A percentile compares a stretch with the other conserved stretches of the same genome.
Conservation (phyloP, 1,140 invertebrate genomes). For the Scylla paramamosain region DNA sequence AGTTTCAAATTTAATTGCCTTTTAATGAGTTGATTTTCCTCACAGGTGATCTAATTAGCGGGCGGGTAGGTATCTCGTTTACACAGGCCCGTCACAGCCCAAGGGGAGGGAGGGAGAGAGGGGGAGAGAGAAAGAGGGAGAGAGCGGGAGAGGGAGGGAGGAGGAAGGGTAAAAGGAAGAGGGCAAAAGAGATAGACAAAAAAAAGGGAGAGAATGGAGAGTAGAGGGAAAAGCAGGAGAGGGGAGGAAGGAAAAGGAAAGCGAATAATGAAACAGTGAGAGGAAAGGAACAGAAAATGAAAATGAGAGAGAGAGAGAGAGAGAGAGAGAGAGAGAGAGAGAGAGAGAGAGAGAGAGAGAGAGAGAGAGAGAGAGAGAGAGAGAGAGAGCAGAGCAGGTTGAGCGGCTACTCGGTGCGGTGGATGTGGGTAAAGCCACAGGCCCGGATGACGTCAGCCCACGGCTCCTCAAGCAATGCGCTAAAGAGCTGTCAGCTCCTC, state of each 20-base stretch:
- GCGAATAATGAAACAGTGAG: background rate
- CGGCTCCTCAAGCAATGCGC: too few species aligned
- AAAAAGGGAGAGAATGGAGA: background rate
- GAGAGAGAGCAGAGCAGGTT: too few species aligned
- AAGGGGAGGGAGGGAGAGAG: background rate
- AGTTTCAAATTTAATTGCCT: conserved; percentile 5
- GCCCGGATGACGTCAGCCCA: too few species aligned
- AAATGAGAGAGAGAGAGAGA: background rate
- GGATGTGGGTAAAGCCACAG: too few species aligned
- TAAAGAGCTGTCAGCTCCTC: too few species aligned
- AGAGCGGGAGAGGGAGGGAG: background rate
- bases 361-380: too few species aligned
- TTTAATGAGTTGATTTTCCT: conserved; percentile 16
- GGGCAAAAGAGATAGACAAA: background rate
- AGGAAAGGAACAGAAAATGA: background rate
- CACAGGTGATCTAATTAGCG: conserved; percentile 21
- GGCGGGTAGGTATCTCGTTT: background rate
- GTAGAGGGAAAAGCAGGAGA: background rate
- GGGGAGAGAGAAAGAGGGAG: background rate
- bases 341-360: too few species aligned
- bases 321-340: background rate
- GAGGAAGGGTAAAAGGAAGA: background rate
- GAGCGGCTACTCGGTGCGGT: too few species aligned
- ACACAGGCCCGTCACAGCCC: background rate
- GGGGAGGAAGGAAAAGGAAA: background rate